Percentiles rank a stretch among this genome's conserved stretches.
These are phyloP conservation scores for Eleginops maclovinus DNA, from an alignment of 2,113 vertebrate genomes.

Conservation along the genomic window DNA sequence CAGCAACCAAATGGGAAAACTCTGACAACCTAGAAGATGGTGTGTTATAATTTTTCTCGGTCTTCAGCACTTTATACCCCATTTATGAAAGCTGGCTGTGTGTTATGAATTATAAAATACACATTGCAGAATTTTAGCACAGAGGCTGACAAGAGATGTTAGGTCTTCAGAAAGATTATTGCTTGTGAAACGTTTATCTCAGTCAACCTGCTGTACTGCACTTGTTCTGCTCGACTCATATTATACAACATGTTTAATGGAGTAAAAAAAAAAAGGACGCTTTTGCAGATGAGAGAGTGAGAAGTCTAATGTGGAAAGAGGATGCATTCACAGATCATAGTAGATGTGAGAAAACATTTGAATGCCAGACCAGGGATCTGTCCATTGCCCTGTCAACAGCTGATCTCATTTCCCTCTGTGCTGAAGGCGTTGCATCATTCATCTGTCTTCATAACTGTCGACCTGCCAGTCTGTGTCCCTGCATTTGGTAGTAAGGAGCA, in stretches of 20 bases:
- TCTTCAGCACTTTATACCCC: slow-evolving; percentile 49
- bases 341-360: slow-evolving; percentile 66
- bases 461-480: slow-evolving; percentile 71
- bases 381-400: slow-evolving; percentile 76
- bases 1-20: slow-evolving; percentile 9
- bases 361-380: slow-evolving; percentile 70
- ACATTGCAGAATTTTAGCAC: slow-evolving; percentile 54
- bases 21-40: slow-evolving; percentile 40
- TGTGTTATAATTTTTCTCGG: slow-evolving; percentile 32
- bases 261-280: slow-evolving; percentile 1
- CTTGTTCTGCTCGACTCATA: slow-evolving; percentile 50
- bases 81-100: slow-evolving; percentile 50
- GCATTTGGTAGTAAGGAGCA: slow-evolving; percentile 60
- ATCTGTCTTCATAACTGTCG: slow-evolving; percentile 79
- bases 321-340: slow-evolving; percentile 21
- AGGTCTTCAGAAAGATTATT: slow-evolving; percentile 59
- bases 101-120: slow-evolving; percentile 61
- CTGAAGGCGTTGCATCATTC: slow-evolving; percentile 74
- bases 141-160: slow-evolving; percentile 56
- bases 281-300: slow-evolving; percentile 7
- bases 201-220: slow-evolving; percentile 47
- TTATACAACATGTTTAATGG: slow-evolving; percentile 29
- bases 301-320: slow-evolving; percentile 8
- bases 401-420: slow-evolving; percentile 72
- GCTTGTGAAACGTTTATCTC: slow-evolving; percentile 55